phyloP scores from a whole-genome alignment of 37 sponge, comb jelly and placozoan genomes.

The Bolinopsis microptera region DNA sequence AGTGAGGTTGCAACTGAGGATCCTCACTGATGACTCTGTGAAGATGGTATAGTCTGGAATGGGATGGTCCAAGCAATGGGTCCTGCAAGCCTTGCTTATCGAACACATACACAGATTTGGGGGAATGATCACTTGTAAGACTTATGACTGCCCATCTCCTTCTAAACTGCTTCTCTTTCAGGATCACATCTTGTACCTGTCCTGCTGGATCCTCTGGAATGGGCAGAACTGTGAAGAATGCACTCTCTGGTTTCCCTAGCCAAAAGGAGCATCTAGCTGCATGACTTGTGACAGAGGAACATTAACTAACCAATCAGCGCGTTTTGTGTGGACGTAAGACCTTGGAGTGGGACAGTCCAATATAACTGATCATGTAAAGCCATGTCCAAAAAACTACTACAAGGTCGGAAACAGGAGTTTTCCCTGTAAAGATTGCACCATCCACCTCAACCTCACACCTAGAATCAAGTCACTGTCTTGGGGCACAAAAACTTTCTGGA shows the following conservation, averaged over 20 bases:
- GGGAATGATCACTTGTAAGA: not conserved
- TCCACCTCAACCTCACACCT: not conserved
- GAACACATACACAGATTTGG: not conserved
- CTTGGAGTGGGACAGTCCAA: not conserved
- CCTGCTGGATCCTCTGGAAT: not conserved
- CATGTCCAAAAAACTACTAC: not conserved
- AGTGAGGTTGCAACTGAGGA: not conserved
- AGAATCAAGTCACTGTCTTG: not conserved
- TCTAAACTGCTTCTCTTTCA: not conserved
- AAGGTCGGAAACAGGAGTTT: not conserved
- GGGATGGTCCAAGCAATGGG: not conserved
- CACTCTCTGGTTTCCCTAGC: not conserved
- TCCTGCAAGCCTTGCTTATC: not conserved
- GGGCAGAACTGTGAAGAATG: not conserved
- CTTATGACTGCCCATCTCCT: not conserved
- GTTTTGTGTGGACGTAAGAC: not conserved
- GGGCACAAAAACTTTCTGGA: not conserved
- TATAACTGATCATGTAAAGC: not conserved
- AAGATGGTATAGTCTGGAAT: not conserved
- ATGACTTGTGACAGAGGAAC: not conserved
- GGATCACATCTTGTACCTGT: not conserved
- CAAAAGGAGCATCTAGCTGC: not conserved
- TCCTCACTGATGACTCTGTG: not conserved
- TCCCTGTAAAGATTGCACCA: not conserved
- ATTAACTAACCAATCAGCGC: not conserved